A percentile compares a stretch with the other conserved stretches of the same genome.
These are phyloP conservation scores for Adelphocoris suturalis DNA, from an alignment of 2,888 invertebrate species.

Conservation along the genomic window DNA sequence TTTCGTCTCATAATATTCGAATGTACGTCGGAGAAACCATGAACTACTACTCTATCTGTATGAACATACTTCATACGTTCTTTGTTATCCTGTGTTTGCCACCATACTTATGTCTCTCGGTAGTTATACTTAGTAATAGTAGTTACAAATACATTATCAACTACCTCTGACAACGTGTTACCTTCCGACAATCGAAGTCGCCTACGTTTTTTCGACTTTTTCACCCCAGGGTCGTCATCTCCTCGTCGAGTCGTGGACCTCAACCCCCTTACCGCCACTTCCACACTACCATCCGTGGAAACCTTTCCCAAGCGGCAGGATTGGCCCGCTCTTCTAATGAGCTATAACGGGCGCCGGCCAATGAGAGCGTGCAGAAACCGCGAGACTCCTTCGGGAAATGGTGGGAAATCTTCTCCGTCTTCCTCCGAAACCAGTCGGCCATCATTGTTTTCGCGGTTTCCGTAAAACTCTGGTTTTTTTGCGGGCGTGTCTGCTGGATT, in stretches of 20 bases:
- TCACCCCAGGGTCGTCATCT: neutral
- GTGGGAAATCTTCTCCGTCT: constrained; percentile 70
- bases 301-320: constrained; percentile 49
- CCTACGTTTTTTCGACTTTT: neutral
- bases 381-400: constrained; percentile 66
- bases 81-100: too few species aligned
- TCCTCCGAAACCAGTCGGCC: constrained; percentile 46
- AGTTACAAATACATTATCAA: too few species aligned
- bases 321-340: constrained; percentile 71
- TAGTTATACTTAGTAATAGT: too few species aligned
- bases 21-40: too few species aligned
- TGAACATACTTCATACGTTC: too few species aligned
- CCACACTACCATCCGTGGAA: neutral
- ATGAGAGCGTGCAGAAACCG: constrained; percentile 71
- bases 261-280: neutral
- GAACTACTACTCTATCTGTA: too few species aligned
- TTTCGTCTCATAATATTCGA: too few species aligned
- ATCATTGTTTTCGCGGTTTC: constrained; percentile 61
- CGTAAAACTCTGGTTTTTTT: neutral
- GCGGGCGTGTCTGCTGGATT: neutral
- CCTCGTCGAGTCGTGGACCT: constrained; percentile 13
- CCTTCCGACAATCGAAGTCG: neutral
- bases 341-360: constrained; percentile 69
- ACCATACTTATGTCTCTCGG: too few species aligned
- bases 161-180: too few species aligned